Base-by-base conservation (phyloP, 2,888 invertebrate species). In the Cryptocheilus praepositus region DNA sequence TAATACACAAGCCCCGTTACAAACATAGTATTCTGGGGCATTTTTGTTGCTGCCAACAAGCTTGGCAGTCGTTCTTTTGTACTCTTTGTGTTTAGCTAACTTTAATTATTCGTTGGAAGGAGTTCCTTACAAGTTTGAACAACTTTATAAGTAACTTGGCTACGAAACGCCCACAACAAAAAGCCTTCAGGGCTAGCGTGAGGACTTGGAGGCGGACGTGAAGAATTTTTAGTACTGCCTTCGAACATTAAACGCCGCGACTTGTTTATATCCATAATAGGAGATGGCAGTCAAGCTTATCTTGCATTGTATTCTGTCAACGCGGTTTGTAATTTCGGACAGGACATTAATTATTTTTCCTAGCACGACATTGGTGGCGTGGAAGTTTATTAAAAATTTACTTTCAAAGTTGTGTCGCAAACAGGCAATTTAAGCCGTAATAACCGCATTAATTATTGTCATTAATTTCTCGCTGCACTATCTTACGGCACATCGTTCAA, bases 121-220 rank as follows among this genome's bases (percentile, higher is more conserved):
- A 79, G 79, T 77, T 79, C 67, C 79, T 72, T 79, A 71, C 77
- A 71, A 79, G 72, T 79, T 79, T 74, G 61, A 76, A 74, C 71
- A 79, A 79, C 74, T 79, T 79, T 74, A 70, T 70, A 74, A 79
- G 79, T 77, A 79, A 79, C 74, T 79, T 67, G 69, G 61, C 74
- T 71, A 57, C 61, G 69, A 62, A 71, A 75, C 49, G 73, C 63
- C 73, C 61, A 78, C 70, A 76, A 78, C 73, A 61, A 59, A 62
- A 55, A 71, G 62, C 74, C 74, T 72, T 56, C 67, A 79, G 71
- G 76, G 67, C 45, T 64, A 49, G 55, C 60, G 54, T n/a, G 58
- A 60, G 59, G 44, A 59, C 21, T 8, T 22, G 19, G 15, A 45
- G 54, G 43, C 63, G 71, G 74, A 79, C 76, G 74, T 67, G 71